Base-by-base conservation (phyloP, 2,888 invertebrate species). In the Habroteleia sp. region DNA sequence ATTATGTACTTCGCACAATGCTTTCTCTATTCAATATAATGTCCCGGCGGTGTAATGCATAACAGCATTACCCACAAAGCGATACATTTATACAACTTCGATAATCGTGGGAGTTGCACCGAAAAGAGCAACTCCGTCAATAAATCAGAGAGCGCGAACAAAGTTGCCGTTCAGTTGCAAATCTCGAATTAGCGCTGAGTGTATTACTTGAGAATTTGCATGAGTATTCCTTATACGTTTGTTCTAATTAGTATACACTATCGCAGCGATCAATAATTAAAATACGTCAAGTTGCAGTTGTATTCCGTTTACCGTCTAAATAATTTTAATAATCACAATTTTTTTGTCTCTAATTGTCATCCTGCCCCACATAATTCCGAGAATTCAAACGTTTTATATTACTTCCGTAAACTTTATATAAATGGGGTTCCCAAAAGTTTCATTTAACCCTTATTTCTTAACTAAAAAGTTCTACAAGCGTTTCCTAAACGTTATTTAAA, bases 61-160 rank as follows among this genome's bases (percentile, higher is more conserved):
- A 50, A 72, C 35, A 50, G 41, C 63, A 69, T 69, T 63, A 63
- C 42, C 27, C 52, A 50, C 37, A 56, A 54, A 68, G 62, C 62
- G 41, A 74, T 54, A 62, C 62, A 66, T 74, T 63, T 39, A 16
- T 31, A 33, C 39, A 58, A 69, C 65, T 74, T 74, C 65, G 60
- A 65, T 69, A 74, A 74, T 75, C 65, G 39, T 10, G 27, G 5
- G 39, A 69, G 62, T 54, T 66, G 31, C 48, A 37, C 14, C 48
- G 10, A 44, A 17, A 14, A 52, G 41, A 23, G 69, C 52, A 69
- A 74, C 65, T 69, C 50, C 65, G 60, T 58, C 63, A 60, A 44
- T 74, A 69, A 74, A 69, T 74, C 74, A 60, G 69, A 58, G 63
- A 50, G 41, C 48, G 54, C 52, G 44, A 46, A 44, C 58, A 63